Evolutionary conservation across 1,140 invertebrate genomes (phyloP), one percentile per base, ranked within the genome.

Genomic region (Phenacoccus solenopsis): DNA sequence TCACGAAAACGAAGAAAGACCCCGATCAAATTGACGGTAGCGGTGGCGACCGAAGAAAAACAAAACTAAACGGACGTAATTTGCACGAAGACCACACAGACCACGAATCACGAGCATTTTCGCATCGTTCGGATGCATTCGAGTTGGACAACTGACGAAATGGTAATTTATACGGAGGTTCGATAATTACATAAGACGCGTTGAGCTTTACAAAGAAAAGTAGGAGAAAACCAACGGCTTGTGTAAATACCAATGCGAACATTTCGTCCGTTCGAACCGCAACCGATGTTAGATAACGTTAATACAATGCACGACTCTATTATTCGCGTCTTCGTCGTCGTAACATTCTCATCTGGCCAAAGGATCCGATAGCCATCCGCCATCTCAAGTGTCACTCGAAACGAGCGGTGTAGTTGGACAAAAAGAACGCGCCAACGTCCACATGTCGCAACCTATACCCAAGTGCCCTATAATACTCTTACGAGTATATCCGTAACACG

Each of bases 131-230:
- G 38, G 20, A 49, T 9, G 38, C 38, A 49, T 49, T 49, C 38
- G 3, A 16, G n/a, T n/a, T n/a, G n/a, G 13, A 3, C 16, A 49
- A 16, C 38, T 49, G 12, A 16, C 38, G 16, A 49, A n/a, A 49
- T n/a, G 38, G 38, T 49, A 49, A 49, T 49, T 49, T 49, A 49
- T 49, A 49, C 38, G 12, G 20, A 49, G 12, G 38, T 49, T 49
- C 38, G 38, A 49, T 49, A 49, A 49, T 49, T 49, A 49, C 38
- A 49, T 49, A 49, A 49, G 38, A 49, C 38, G 38, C 20, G 38
- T 49, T 49, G 38, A 49, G 38, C 38, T 49, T 49, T 49, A 49
- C 38, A 49, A n/a, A 49, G 38, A 49, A 49, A 49, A 49, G n/a
- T n/a, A n/a, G n/a, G n/a, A n/a, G n/a, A n/a, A n/a, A n/a, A n/a